These are phyloP conservation scores for Acanthopagrus latus DNA, from an alignment of 2,797 vertebrate genomes.

Conservation along the genomic window DNA sequence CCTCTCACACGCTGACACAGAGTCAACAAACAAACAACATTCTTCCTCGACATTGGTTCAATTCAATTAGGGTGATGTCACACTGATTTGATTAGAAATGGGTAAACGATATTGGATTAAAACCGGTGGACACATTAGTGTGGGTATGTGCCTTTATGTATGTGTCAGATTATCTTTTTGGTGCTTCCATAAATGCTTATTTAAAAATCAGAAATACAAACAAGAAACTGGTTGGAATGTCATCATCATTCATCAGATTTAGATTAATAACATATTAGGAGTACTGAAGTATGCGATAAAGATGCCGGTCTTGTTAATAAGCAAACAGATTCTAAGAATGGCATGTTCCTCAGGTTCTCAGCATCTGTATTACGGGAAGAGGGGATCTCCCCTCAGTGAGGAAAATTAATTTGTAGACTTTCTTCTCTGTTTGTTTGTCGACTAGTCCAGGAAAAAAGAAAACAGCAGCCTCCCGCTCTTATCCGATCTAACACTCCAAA, in stretches of 20 bases:
- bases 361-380: background rate
- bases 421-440: conserved; percentile 20
- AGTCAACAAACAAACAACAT: conserved; percentile 69
- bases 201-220: conserved; percentile 14
- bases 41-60: conserved; percentile 48
- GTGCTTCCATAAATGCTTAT: conserved; percentile 17
- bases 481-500: conserved; percentile 21
- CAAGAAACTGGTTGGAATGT: conserved; percentile 16
- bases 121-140: conserved; percentile 45
- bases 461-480: background rate
- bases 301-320: conserved; percentile 4
- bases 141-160: conserved; percentile 55
- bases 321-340: conserved; percentile 10
- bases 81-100: conserved; percentile 74
- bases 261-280: conserved; percentile 8
- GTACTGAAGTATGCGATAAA: background rate
- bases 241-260: conserved; percentile 31
- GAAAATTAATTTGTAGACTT: background rate
- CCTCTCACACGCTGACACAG: conserved; percentile 52
- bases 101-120: conserved; percentile 66
- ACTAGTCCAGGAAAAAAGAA: background rate
- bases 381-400: conserved; percentile 4
- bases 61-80: conserved; percentile 76
- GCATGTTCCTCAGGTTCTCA: background rate
- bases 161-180: conserved; percentile 29